Evolutionary conservation across 1,140 invertebrate genomes (phyloP), one percentile per base, ranked within the genome.

Genomic region (Paraescarpia echinospica): DNA sequence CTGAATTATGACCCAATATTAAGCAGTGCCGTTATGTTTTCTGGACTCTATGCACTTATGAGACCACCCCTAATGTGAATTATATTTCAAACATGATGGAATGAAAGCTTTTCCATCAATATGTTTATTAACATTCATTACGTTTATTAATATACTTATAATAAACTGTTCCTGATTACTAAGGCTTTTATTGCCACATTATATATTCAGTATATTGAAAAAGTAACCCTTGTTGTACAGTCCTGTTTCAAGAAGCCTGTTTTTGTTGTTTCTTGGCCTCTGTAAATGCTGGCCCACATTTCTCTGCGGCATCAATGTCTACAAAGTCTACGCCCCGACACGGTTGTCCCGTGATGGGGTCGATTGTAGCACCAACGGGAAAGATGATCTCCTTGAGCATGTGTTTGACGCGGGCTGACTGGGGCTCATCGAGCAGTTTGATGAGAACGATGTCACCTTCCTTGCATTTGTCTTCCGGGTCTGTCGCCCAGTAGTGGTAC

Each of bases 361-460:
- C 95, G 27, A 94, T 92, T 1, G 94, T 92, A 34, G 89, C 48
- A 9, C 95, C 95, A 41, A 93, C 35, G 93, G 93, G 92, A 92
- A 93, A 95, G n/a, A 95, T 91, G 33, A 91, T 41, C 89, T 94
- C 94, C 88, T 93, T 93, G 12, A 95, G 92, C 89, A 93, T 48
- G 92, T 94, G 94, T 34, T 89, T 94, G 9, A 94, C 93, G 35
- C 51, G 34, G 8, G 92, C 92, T 59, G 92, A 93, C 31, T 89
- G 90, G 34, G 90, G 93, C 48, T 94, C 92, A 77, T 91, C 48
- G 35, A 94, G 48, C 89, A 91, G 51, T 92, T 94, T 93, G 18
- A 95, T 93, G 59, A 95, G 48, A 34, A 95, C 93, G 33, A 95
- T 93, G 89, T 95, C 95, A 22, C 94, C 94, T 91, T 94, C 92